These are phyloP conservation scores for Smithornis capensis DNA, from an alignment of 2,113 vertebrate species.

Conservation along the genomic window DNA sequence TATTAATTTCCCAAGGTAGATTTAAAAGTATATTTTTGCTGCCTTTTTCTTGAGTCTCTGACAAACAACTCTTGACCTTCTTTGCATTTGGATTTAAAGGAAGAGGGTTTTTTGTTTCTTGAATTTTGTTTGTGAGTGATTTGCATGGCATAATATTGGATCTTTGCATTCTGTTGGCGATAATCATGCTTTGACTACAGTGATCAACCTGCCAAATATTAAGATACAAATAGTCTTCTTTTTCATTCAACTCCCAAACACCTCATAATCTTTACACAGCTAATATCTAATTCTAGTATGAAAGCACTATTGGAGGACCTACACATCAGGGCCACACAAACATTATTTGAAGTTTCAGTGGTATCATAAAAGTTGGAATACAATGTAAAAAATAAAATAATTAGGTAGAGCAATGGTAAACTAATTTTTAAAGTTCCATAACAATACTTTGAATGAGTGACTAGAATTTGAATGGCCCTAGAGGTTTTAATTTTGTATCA, in stretches of 20 bases:
- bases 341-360: neutral
- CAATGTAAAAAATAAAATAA: neutral
- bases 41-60: slow-evolving; percentile 34
- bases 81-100: slow-evolving; percentile 16
- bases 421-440: neutral
- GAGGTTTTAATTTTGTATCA: neutral
- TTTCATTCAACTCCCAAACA: neutral
- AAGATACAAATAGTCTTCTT: neutral
- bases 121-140: neutral
- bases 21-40: slow-evolving; percentile 57
- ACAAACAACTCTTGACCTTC: slow-evolving; percentile 8
- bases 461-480: neutral
- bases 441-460: neutral
- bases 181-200: neutral
- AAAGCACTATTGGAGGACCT: neutral
- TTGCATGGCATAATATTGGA: neutral
- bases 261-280: neutral
- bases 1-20: slow-evolving; percentile 68
- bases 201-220: neutral
- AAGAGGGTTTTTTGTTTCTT: neutral
- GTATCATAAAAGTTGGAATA: neutral
- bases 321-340: neutral
- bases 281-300: neutral
- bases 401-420: neutral
- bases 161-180: neutral